A percentile compares a stretch with the other conserved stretches of the same genome.
Conservation (phyloP, 2,888 invertebrate species). For the Pyrrhia umbra region DNA sequence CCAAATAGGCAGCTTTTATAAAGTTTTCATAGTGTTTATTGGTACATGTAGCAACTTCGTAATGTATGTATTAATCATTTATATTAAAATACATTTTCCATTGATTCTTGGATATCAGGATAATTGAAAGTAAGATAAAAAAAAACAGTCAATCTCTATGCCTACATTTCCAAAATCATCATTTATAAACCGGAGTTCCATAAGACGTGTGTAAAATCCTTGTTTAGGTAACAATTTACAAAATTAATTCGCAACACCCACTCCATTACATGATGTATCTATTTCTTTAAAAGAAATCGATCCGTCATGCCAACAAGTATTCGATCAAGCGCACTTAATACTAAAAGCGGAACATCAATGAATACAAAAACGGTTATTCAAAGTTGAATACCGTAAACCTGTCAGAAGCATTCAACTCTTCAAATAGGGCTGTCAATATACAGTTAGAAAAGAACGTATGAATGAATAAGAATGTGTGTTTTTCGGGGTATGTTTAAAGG, state of each 20-base stretch:
- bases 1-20: too few relatives aligned
- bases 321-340: constrained; percentile 68
- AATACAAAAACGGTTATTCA: constrained; percentile 51
- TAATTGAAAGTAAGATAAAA: too few relatives aligned
- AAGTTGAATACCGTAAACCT: constrained; percentile 63
- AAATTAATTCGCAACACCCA: constrained; percentile 68
- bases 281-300: constrained; percentile 45
- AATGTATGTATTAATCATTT: too few relatives aligned
- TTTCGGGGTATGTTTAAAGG: constrained; percentile 24
- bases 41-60: too few relatives aligned
- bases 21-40: too few relatives aligned
- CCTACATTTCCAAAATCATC: constrained; percentile 6
- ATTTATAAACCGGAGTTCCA: constrained; percentile 6
- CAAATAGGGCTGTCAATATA: constrained; percentile 55
- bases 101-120: too few relatives aligned
- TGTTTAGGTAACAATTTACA: constrained; percentile 52
- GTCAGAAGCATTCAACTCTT: constrained; percentile 58
- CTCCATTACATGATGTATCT: constrained; percentile 46
- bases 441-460: constrained; percentile 55
- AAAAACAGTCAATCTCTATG: neutral
- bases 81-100: too few relatives aligned
- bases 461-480: constrained; percentile 33
- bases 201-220: constrained; percentile 50
- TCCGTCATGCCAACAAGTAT: constrained; percentile 64
- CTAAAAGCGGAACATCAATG: constrained; percentile 60